Conservation (phyloP, 1,140 invertebrate genomes). For the Brachionus sp. region DNA sequence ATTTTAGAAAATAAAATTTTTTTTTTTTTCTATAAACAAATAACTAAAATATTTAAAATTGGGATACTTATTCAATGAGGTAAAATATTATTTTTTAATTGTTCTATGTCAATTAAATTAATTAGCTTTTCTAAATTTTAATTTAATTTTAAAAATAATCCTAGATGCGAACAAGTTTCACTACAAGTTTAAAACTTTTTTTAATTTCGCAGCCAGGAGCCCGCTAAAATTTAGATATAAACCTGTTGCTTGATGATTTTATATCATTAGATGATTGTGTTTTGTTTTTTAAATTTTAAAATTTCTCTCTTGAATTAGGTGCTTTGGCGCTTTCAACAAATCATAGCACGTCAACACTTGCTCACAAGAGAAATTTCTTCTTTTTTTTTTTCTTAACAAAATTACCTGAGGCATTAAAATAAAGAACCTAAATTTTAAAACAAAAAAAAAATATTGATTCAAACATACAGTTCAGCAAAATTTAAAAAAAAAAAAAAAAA, state of each 20-base stretch:
- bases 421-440: not conserved
- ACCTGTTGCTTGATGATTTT: not conserved
- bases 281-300: not conserved
- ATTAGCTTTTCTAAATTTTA: not conserved
- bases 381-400: not conserved
- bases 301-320: not conserved
- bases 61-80: not conserved
- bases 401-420: not conserved
- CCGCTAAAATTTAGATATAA: not conserved
- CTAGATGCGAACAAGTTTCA: not conserved
- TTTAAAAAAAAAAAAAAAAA: not conserved
- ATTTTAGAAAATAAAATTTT: not conserved
- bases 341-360: not conserved
- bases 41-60: not conserved
- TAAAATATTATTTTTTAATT: not conserved
- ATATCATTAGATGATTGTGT: constrained; percentile 28
- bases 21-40: not conserved
- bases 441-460: not conserved
- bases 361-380: not conserved
- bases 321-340: not conserved
- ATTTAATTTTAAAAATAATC: not conserved
- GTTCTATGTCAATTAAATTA: not conserved
- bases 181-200: constrained; percentile 20
- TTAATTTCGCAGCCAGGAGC: not conserved
- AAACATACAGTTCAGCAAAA: not conserved